phyloP scores from a whole-genome alignment of 2,797 vertebrate genomes.

The Dendrocincla tyrannina region DNA sequence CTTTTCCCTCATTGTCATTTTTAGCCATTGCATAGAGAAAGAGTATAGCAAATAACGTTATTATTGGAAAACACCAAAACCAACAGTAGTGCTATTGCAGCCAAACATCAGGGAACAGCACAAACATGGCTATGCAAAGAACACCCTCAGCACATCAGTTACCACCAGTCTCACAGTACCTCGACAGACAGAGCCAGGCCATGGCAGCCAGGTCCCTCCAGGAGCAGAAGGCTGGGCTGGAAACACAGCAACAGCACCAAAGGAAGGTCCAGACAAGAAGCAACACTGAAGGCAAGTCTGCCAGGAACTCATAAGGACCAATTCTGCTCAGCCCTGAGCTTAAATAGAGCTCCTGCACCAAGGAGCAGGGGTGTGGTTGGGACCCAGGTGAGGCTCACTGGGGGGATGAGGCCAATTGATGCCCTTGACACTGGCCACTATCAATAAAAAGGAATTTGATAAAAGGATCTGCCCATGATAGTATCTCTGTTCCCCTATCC shows the following conservation, averaged over 20 bases:
- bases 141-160: rapidly evolving
- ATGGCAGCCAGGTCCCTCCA: neutral
- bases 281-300: rapidly evolving
- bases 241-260: rapidly evolving
- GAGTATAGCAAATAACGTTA: rapidly evolving
- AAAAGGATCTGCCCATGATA: neutral
- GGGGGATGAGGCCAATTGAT: neutral
- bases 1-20: rapidly evolving
- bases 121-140: rapidly evolving
- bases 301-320: rapidly evolving
- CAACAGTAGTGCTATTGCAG: rapidly evolving
- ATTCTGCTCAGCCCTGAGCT: rapidly evolving
- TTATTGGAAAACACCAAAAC: neutral
- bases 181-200: rapidly evolving
- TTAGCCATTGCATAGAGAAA: neutral
- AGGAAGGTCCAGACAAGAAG: rapidly evolving
- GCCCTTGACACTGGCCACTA: neutral
- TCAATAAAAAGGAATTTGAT: neutral
- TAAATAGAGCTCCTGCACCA: neutral
- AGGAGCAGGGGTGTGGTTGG: neutral
- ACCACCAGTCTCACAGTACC: rapidly evolving
- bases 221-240: neutral
- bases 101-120: neutral
- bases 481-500: neutral
- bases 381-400: neutral